Percentiles rank a stretch among this genome's conserved stretches.
These are phyloP conservation scores for Borostomias antarcticus DNA, from an alignment of 2,797 vertebrate species.

Conservation along the genomic window DNA sequence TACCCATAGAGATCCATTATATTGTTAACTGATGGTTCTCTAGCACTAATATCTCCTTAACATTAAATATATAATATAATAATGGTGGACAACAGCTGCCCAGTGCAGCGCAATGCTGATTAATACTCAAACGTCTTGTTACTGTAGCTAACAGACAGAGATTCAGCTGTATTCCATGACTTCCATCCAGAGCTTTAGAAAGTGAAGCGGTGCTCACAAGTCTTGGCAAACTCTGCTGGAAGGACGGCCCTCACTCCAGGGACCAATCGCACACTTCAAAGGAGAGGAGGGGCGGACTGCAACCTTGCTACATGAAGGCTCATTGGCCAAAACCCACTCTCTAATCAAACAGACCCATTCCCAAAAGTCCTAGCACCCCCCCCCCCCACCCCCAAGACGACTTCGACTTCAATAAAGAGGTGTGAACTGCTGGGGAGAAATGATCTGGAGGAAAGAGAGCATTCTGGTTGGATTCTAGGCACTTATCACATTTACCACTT, in stretches of 20 bases:
- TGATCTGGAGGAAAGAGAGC: constrained; percentile 1
- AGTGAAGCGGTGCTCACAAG: neutral
- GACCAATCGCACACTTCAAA: constrained; percentile 76
- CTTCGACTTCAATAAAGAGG: constrained; percentile 45
- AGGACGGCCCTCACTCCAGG: constrained; percentile 60
- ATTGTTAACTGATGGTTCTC: too few relatives aligned
- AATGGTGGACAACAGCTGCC: constrained; percentile 56
- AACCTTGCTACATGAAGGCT: constrained; percentile 66
- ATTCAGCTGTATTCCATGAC: constrained; percentile 38
- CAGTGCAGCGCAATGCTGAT: constrained; percentile 57
- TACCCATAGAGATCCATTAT: too few relatives aligned
- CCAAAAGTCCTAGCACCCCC: constrained; percentile 56
- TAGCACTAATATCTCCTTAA: too few relatives aligned
- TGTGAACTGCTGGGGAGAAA: constrained; percentile 9
- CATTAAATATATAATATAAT: too few relatives aligned
- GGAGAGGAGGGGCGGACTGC: constrained; percentile 66
- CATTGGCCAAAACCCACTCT: constrained; percentile 69
- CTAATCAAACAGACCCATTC: constrained; percentile 50
- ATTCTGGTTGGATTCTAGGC: constrained; percentile 12
- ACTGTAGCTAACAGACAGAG: constrained; percentile 52
- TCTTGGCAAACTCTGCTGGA: constrained; percentile 25
- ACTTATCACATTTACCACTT: constrained; percentile 38
- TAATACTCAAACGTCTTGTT: constrained; percentile 68
- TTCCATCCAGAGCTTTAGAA: constrained; percentile 27
- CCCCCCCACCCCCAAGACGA: constrained; percentile 33